Conservation (phyloP, 2,888 invertebrate genomes). For the Neoascia interrupta region DNA sequence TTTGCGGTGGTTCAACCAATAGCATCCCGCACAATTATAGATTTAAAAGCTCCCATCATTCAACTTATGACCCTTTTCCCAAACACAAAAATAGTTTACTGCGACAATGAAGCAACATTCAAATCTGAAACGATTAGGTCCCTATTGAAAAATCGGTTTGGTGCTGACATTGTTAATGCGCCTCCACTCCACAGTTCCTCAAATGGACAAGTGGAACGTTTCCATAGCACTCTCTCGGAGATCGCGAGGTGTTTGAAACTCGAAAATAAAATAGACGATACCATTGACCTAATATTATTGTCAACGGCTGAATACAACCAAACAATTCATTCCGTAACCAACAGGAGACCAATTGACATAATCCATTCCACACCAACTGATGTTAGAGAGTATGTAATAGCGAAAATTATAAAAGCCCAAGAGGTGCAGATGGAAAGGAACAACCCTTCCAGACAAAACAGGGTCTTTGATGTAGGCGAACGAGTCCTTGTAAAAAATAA, state of each 20-base stretch:
- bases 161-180: conserved; percentile 6
- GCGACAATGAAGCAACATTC: conserved; percentile 19
- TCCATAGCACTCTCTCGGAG: conserved; percentile 38
- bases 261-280: conserved; percentile 21
- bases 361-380: neutral
- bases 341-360: conserved; percentile 20
- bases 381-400: neutral
- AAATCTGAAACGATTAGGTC: conserved; percentile 22
- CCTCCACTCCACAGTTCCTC: conserved; percentile 30
- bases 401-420: neutral
- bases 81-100: conserved; percentile 15
- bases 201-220: conserved; percentile 39
- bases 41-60: conserved; percentile 1
- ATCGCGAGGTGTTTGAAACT: conserved; percentile 30
- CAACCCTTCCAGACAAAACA: neutral
- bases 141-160: conserved; percentile 12
- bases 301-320: conserved; percentile 29
- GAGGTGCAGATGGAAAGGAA: neutral
- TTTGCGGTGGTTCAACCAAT: conserved; percentile 2
- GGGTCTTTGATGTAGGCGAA: neutral
- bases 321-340: conserved; percentile 8
- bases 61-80: conserved; percentile 19
- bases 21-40: neutral
- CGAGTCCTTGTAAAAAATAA: neutral
- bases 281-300: conserved; percentile 10